Base-by-base conservation (phyloP, 2,888 invertebrate genomes). In the Drosophila rellima region DNA sequence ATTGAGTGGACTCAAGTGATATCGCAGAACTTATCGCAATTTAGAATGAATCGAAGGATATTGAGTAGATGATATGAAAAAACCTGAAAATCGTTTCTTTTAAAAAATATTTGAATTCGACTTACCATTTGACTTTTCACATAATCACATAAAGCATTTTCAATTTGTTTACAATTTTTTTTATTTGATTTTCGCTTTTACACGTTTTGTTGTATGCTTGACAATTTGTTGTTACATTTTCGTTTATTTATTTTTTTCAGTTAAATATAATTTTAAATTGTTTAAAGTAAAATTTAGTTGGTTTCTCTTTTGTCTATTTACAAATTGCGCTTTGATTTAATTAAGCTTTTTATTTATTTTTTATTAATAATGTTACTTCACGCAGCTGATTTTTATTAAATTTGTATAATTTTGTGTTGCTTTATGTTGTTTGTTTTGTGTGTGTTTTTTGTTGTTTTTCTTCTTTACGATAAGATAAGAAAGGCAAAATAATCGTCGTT, bases 131-230 rank as follows among this genome's bases (percentile, higher is more conserved):
- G n/a, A n/a, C n/a, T n/a, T n/a, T n/a, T n/a, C n/a, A n/a, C n/a
- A n/a, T n/a, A n/a, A n/a, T n/a, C n/a, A n/a, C n/a, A n/a, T n/a
- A n/a, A 26, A 7, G 5, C 26, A 7, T 15, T 26, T 17, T 40
- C 13, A 3, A 29, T 40, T 52, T 81, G 51, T 81, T 87, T 78
- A 79, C 77, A 67, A 72, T 88, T 82, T 81, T 71, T 68, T 72
- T 84, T 85, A 82, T 83, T 88, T 74, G 71, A 74, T 83, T 84
- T 82, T 82, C 50, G 79, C 60, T 82, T 82, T 87, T 87, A 84
- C 82, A 87, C 65, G 31, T 40, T 44, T 62, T 74, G 47, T 79
- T 80, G 66, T 82, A 75, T 82, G 73, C 80, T 80, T 83, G 71
- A 82, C 81, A 83, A 70, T 67, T 62, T 65, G 61, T 62, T 66